Evolutionary conservation across 2,888 invertebrate genomes (phyloP).

Genomic region (Phytoseiulus persimilis): DNA sequence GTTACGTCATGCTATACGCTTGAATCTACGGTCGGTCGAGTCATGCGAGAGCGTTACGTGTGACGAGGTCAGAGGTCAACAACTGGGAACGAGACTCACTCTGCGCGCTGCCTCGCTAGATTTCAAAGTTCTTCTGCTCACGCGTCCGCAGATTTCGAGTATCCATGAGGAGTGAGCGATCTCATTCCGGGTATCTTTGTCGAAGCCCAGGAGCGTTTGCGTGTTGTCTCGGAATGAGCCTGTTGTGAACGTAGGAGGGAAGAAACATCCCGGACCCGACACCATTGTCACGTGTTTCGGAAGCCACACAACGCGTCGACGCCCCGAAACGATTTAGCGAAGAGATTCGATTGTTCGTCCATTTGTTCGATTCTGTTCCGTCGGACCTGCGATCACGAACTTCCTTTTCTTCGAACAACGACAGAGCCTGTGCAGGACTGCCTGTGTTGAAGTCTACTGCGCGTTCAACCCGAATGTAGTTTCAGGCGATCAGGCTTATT

Average conservation of each 20-base stretch:
- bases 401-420: neutral
- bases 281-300: neutral
- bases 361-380: neutral
- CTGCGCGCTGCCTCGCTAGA: neutral
- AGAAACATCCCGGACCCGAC: neutral
- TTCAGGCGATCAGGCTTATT: neutral
- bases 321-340: neutral
- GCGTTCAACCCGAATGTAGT: neutral
- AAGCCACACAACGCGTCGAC: neutral
- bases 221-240: too few relatives aligned
- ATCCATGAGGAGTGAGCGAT: neutral
- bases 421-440: neutral
- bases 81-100: neutral
- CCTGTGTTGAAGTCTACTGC: neutral
- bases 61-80: neutral
- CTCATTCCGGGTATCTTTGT: neutral
- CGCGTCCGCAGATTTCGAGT: too few relatives aligned
- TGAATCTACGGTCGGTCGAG: neutral
- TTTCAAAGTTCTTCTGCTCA: neutral
- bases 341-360: neutral
- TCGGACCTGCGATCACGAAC: neutral
- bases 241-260: too few relatives aligned
- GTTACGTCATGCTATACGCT: neutral
- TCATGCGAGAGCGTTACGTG: neutral
- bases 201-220: neutral